These are phyloP conservation scores for Drosophila bunnanda DNA, from an alignment of 2,888 invertebrate genomes.

Conservation along the genomic window DNA sequence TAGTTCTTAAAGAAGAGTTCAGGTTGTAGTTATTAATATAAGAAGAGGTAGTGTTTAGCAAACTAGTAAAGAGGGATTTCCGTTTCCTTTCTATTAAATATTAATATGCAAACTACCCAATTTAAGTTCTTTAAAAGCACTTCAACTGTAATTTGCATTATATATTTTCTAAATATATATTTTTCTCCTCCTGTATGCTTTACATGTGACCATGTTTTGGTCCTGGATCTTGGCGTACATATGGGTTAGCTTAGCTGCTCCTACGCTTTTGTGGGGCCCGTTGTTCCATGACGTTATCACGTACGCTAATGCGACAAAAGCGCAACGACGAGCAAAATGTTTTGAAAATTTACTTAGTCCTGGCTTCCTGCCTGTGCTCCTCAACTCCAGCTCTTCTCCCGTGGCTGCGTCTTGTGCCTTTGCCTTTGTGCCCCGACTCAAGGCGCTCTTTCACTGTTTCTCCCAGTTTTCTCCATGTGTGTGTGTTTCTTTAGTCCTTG, in stretches of 20 bases:
- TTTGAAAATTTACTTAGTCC: constrained; percentile 72
- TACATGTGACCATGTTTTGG: not conserved
- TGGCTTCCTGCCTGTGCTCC: constrained; percentile 19
- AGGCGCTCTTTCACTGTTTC: constrained; percentile 9
- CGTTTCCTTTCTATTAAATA: too few species aligned
- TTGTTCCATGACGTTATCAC: constrained; percentile 65
- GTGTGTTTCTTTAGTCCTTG: constrained; percentile 37
- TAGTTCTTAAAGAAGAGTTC: not conserved
- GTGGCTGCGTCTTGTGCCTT: constrained; percentile 28
- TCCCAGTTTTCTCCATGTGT: not conserved
- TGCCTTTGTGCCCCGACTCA: constrained; percentile 34
- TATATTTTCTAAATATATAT: not conserved
- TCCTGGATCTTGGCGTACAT: constrained; percentile 17
- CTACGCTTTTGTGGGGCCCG: constrained; percentile 23
- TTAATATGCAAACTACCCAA: too few species aligned
- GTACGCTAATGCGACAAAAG: constrained; percentile 81
- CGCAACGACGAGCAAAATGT: constrained; percentile 76
- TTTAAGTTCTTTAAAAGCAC: too few species aligned
- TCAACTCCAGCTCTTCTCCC: constrained; percentile 19
- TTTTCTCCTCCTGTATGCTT: not conserved
- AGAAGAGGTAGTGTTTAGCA: too few species aligned
- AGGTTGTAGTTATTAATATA: too few species aligned
- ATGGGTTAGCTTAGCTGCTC: constrained; percentile 29
- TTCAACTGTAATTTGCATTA: not conserved
- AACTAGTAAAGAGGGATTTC: too few species aligned